Percentiles rank a stretch among this genome's conserved stretches.
These are phyloP conservation scores for Brenthis daphne DNA, from an alignment of 2,888 invertebrate species.

Conservation along the genomic window DNA sequence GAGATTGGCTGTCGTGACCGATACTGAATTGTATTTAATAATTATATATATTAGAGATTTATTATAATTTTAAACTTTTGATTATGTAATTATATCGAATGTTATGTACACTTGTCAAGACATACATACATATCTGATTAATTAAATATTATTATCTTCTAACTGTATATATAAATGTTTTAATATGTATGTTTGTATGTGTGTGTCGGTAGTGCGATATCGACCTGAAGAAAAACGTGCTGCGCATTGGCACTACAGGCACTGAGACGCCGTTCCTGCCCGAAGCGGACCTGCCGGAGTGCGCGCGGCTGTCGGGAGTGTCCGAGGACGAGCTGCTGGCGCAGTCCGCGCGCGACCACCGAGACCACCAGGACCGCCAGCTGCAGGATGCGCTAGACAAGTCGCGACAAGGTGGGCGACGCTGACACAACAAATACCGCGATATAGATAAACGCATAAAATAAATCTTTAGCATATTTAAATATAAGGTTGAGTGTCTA, in stretches of 20 bases:
- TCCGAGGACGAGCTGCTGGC: constrained; percentile 84
- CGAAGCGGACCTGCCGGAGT: constrained; percentile 85
- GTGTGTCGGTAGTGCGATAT: constrained; percentile 88
- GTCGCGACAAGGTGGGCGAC: constrained; percentile 83
- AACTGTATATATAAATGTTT: too few relatives aligned
- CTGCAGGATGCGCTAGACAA: constrained; percentile 88
- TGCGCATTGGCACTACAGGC: constrained; percentile 96
- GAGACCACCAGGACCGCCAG: constrained; percentile 85
- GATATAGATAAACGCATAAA: not conserved
- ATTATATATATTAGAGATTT: too few relatives aligned
- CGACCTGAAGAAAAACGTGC: constrained; percentile 92
- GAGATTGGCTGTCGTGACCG: too few relatives aligned
- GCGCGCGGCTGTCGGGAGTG: constrained; percentile 89
- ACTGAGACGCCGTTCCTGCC: constrained; percentile 94
- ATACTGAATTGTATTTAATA: too few relatives aligned
- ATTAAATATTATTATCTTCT: too few relatives aligned
- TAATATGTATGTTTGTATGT: not conserved
- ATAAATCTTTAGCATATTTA: not conserved
- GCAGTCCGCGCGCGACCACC: constrained; percentile 74
- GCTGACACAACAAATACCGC: constrained; percentile 42
- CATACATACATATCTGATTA: too few relatives aligned
- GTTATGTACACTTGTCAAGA: too few relatives aligned
- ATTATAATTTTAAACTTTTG: too few relatives aligned
- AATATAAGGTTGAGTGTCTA: too few relatives aligned
- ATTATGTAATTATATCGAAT: too few relatives aligned